Base-by-base conservation (phyloP, 2,888 invertebrate species). In the Dynastes hyllus region DNA sequence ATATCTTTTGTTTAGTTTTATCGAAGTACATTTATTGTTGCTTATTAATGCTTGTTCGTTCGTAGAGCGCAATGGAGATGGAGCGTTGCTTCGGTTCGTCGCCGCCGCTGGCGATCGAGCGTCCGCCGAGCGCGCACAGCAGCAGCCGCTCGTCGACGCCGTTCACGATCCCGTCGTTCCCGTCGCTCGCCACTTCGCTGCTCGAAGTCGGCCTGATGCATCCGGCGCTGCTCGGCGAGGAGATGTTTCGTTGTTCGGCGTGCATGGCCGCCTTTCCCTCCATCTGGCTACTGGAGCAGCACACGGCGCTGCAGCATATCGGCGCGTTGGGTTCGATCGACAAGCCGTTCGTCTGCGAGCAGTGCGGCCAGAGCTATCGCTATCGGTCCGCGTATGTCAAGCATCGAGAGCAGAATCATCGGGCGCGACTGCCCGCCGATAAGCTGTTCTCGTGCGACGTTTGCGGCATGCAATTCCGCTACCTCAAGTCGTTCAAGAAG, bases 361-460 rank as follows among this genome's bases (percentile, higher is more conserved):
- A 96, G 87, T 97, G 96, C 88, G 96, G 96, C 4, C 96, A 97
- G 86, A 95, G 96, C 86, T 97, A 97, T 90, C 93, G 86, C 83
- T 97, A 96, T 88, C 92, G 96, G 80, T 96, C 96, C 58, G 96
- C 96, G 51, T 94, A 94, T 87, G 93, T 94, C 69, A 94, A 94
- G 86, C 96, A 97, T 87, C 93, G 96, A 76, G 96, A 96, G 87
- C 96, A 96, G 87, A 96, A 97, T 87, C 96, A 97, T 87, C 93
- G 96, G 27, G 96, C 96, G 2, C 91, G 96, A 22, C 90, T 96
- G 65, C 96, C 96, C 1, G 96, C 96, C 37, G 96, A 96, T 88
- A 96, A 96, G 88, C 92, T 96, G 22, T 97, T 96, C 89, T 96
- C 96, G 27, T 97, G 96, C 87, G 96, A 96, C 86, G 96, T 96